These are phyloP conservation scores for Platycercus adscitus DNA, from an alignment of 2,113 vertebrate genomes.

Conservation along the genomic window DNA sequence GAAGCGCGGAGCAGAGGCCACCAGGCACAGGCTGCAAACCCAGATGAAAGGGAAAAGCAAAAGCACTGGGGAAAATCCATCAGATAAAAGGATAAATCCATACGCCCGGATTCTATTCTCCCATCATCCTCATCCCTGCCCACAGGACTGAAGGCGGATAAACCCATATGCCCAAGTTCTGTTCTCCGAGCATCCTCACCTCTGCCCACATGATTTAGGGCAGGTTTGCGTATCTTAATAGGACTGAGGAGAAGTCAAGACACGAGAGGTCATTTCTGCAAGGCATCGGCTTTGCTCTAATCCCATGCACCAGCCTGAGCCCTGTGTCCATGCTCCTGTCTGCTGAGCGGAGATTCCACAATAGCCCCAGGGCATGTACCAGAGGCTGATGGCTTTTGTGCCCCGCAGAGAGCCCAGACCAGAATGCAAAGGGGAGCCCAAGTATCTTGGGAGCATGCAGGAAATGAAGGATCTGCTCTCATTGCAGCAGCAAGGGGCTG, in stretches of 20 bases:
- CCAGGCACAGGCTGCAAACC: neutral
- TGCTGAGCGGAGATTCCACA: neutral
- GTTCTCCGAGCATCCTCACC: neutral
- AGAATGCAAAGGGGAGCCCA: neutral
- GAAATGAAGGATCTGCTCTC: neutral
- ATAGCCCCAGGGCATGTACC: rapidly evolving
- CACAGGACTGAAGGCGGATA: neutral
- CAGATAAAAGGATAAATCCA: neutral
- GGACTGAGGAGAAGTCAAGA: neutral
- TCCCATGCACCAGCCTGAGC: neutral
- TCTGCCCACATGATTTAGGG: neutral
- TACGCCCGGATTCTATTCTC: neutral
- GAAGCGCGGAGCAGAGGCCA: neutral
- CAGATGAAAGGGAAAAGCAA: constrained; percentile 19
- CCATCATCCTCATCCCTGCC: neutral
- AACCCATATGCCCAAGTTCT: neutral
- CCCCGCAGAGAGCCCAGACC: neutral
- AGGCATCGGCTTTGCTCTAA: neutral
- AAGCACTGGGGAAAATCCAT: neutral
- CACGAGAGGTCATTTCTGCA: neutral
- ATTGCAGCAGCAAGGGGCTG: neutral
- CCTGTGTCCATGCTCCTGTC: neutral
- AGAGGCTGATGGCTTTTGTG: rapidly evolving
- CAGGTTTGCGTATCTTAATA: neutral
- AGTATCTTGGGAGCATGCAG: neutral